Base-by-base conservation (phyloP, 2,888 invertebrate genomes). In the Onthophagus sagittarius region DNA sequence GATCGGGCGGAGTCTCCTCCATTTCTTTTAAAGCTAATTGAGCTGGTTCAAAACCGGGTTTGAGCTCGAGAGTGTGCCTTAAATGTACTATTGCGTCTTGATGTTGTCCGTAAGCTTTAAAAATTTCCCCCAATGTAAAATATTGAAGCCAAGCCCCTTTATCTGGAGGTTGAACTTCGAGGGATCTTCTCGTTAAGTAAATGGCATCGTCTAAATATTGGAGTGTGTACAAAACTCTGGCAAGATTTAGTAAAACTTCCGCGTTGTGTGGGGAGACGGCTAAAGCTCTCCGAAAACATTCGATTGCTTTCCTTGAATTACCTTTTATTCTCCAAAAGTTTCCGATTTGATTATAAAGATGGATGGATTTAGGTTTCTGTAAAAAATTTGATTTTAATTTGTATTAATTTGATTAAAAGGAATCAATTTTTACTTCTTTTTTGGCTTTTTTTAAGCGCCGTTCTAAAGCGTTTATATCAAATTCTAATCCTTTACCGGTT, bases 241-340 rank as follows among this genome's bases (percentile, higher is more conserved):
- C 96, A 78, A 96, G 88, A 86, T 95, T 95, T 75, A 96, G 87
- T 75, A 96, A 86, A 74, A 95, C 91, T 85, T 96, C 95, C 63
- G 96, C 92, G 87, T 95, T 94, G 81, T 95, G 93, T 0, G 96
- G 95, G 15, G 94, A 93, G 9, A 95, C 92, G 15, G 94, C 92
- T 15, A 96, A 88, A 3, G 95, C 95, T 81, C 94, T 89, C 76
- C 96, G 89, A 85, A 96, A 96, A 84, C 96, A 96, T 85, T 96
- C 96, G 76, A 96, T 95, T 0, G 95, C 94, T 81, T 92, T 91
- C 81, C 93, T 89, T 5, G 95, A 94, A 83, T 96, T 93, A 3
- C 96, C 96, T 84, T 95, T 94, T 78, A 96, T 93, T 76, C 95
- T 89, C 94, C 94, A 96, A 85, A 94, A 96, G 85, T 96, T 96